Base-by-base conservation (phyloP, 1,140 invertebrate genomes). In the Drosophila eugracilis region DNA sequence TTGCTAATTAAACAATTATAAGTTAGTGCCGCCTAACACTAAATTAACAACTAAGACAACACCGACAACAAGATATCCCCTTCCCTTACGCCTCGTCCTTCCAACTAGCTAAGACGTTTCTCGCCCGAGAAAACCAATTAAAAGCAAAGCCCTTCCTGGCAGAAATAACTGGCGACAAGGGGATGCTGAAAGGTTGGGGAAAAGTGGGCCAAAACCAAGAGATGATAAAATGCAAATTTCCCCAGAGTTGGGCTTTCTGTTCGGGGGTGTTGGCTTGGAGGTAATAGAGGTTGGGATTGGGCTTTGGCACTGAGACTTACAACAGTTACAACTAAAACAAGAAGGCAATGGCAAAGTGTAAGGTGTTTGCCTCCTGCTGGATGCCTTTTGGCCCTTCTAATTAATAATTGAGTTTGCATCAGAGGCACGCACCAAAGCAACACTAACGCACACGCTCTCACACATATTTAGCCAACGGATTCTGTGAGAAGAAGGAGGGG, bases 221-320 rank as follows among this genome's bases (percentile, higher is more conserved):
- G 65, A 88, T 88, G 78, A 88, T 88, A 88, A 88, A 89, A 88
- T 88, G 83, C 78, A 88, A 88, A 88, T 88, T 88, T 88, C 83
- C 83, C 83, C 62, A 42, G 83, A 88, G 83, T 48, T 81, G 50
- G 50, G 45, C 44, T 48, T 30, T 32, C 17, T 26, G 39, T 10
- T 7, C 12, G 36, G 2, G 17, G 34, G 24, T 10, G 1, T n/a
- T n/a, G n/a, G n/a, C n/a, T n/a, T n/a, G 14, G 15, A 15, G 17
- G 32, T 21, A 5, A 22, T 0, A 1, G 3, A 39, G 22, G 9
- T 7, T n/a, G 36, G 21, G 14, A 12, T n/a, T 34, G 39, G 22
- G 47, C 14, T 15, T 14, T 10, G 39, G 32, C 17, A 21, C 12
- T 7, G 60, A 10, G 60, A n/a, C 49, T 65, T 47, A 55, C 71